A percentile compares a stretch with the other conserved stretches of the same genome.
Evolutionary conservation across 2,113 vertebrate genomes (phyloP).

Genomic region (Chaetorhynchus papuensis): DNA sequence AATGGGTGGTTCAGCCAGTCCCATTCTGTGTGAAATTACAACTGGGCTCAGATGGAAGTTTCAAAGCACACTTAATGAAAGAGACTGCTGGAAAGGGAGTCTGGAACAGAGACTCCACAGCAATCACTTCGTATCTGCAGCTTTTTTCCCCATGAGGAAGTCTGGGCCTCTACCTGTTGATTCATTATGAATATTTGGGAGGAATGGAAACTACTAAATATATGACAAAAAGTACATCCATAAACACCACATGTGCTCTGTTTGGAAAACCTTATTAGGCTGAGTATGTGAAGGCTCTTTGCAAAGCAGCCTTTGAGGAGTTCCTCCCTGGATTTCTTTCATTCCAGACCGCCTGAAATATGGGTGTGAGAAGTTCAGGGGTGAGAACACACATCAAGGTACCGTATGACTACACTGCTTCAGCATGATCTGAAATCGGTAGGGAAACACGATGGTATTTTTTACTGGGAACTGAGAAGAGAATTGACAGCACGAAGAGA

Average conservation of each 20-base stretch:
- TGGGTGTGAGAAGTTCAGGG: not conserved
- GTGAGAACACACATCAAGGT: not conserved
- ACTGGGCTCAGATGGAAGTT: not conserved
- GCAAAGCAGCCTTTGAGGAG: not conserved
- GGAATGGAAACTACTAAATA: not conserved
- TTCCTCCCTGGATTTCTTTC: not conserved
- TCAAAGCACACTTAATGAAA: not conserved
- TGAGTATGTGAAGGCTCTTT: not conserved
- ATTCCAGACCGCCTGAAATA: not conserved
- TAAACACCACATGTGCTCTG: not conserved
- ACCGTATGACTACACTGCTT: not conserved
- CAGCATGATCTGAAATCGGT: not conserved
- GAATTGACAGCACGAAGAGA: not conserved
- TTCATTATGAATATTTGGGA: not conserved
- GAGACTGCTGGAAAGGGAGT: not conserved
- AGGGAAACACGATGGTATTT: not conserved
- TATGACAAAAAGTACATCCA: not conserved
- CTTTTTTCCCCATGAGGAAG: not conserved
- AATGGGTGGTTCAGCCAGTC: not conserved
- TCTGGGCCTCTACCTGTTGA: not conserved
- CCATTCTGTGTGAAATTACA: not conserved
- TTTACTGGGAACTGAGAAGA: not conserved
- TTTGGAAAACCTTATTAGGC: not conserved
- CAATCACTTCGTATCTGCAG: not conserved
- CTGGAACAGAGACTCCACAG: not conserved